phyloP scores from a whole-genome alignment of 2,797 vertebrate genomes.

The Tragelaphus eurycerus region DNA sequence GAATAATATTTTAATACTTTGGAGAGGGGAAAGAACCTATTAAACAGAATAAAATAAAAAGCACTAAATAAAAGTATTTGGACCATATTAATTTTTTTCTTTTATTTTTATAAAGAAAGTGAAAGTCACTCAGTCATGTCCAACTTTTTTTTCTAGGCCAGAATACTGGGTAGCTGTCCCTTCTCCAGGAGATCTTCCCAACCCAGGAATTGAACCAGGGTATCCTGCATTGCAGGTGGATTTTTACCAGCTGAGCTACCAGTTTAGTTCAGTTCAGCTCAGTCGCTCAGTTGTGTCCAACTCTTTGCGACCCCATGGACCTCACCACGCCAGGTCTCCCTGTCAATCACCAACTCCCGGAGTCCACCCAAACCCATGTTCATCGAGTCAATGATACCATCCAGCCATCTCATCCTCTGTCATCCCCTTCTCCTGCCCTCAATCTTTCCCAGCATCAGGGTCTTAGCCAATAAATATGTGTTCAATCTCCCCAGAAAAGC shows the following conservation, averaged over 20 bases:
- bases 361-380: too few species aligned
- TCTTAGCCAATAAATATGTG: background rate
- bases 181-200: background rate
- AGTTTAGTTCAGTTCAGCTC: too few species aligned
- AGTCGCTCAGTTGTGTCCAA: fast-evolving
- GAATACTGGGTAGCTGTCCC: background rate
- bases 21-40: background rate
- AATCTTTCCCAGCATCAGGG: too few species aligned
- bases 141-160: background rate
- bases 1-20: background rate
- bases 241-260: background rate
- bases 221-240: background rate
- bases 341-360: too few species aligned
- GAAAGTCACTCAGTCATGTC: background rate
- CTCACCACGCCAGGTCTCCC: fast-evolving
- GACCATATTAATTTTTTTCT: background rate
- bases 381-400: too few species aligned
- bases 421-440: too few species aligned
- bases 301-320: too few species aligned
- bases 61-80: background rate
- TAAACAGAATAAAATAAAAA: background rate
- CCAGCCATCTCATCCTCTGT: too few species aligned
- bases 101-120: background rate
- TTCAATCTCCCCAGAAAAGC: background rate
- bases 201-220: background rate